Evolutionary conservation across 2,888 invertebrate genomes (phyloP), one percentile per base, ranked within the genome.

Genomic region (Aspidapion aeneum): DNA sequence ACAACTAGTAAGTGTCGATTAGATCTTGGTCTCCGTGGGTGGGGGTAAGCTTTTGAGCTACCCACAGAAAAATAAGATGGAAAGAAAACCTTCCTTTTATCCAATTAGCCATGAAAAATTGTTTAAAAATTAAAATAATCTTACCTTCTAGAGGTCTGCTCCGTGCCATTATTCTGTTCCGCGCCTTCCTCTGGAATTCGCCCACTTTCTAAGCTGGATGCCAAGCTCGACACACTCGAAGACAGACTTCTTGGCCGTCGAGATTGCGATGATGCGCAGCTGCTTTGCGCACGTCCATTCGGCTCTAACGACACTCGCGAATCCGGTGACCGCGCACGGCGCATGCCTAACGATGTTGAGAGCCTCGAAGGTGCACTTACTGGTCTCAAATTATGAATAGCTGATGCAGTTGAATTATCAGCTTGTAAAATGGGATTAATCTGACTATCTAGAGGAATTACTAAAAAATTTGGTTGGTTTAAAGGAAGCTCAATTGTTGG

Each of bases 361-460:
- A 73, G 61, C 62, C 78, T 69, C 58, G 78, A 75, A 21, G 79
- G 78, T 1, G 80, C 78, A 72, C 79, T 79, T 55, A 78, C 74
- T 3, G 80, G 80, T 60, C 80, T 73, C 48, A 65, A 70, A 57
- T 66, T 21, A 58, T 67, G 55, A 56, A 67, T 63, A 68, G 63
- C 73, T 72, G 66, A 71, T 80, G 21, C 82, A 79, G 51, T 82
- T 70, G 61, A 81, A 77, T 63, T 83, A 74, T 68, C 82, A 82
- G 57, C 21, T n/a, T n/a, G n/a, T n/a, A n/a, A n/a, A n/a, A n/a
- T n/a, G n/a, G n/a, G n/a, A 35, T 18, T 49, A 12, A n/a, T 48
- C 18, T 58, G 20, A 55, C 56, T 65, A 58, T 22, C 63, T 48
- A 22, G 55, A 19, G 62, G 61, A 54, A 55, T 60, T 50, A 17